Base-by-base conservation (phyloP, 2,888 invertebrate genomes). In the Dasypogon diadema region DNA sequence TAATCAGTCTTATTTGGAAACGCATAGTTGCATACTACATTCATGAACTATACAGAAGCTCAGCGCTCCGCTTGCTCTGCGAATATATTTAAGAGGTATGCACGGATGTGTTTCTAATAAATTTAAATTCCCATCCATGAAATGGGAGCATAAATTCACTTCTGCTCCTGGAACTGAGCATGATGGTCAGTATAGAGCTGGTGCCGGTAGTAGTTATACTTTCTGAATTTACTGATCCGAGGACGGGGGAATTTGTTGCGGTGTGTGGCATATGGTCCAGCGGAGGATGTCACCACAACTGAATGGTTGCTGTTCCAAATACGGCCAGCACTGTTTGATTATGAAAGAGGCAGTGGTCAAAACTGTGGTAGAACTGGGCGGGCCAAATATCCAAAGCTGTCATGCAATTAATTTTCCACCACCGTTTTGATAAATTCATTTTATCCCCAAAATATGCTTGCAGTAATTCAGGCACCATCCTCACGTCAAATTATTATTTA, bases 401-500 rank as follows among this genome's bases (percentile, higher is more conserved):
- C 12, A 48, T 48, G 48, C 12, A 48, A 48, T 48, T 48, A 48
- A 48, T 48, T 48, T 3, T 48, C 48, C 48, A 12, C 16, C 16
- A 48, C 4, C 12, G 16, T 48, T 48, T 48, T 48, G 48, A 48
- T 48, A 48, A 48, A 48, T 48, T 48, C 48, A 48, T 48, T 48
- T 48, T 16, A 48, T 2, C 48, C 12, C 48, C n/a, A 48, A 48
- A 48, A 48, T 48, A 48, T 16, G 48, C 48, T 48, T 30, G 30
- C 30, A 30, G 8, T 30, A 30, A 8, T 30, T n/a, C 48, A 8
- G 30, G 30, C 4, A 30, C 30, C 8, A 3, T 30, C 8, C 30
- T 5, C 30, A 5, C 8, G 30, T 30, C 30, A 30, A 30, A 30
- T 30, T 30, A 30, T 8, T 30, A 8, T 30, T 30, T 30, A 8